Base-by-base conservation (phyloP, 1,140 invertebrate genomes). In the Apocrypta bakeri region DNA sequence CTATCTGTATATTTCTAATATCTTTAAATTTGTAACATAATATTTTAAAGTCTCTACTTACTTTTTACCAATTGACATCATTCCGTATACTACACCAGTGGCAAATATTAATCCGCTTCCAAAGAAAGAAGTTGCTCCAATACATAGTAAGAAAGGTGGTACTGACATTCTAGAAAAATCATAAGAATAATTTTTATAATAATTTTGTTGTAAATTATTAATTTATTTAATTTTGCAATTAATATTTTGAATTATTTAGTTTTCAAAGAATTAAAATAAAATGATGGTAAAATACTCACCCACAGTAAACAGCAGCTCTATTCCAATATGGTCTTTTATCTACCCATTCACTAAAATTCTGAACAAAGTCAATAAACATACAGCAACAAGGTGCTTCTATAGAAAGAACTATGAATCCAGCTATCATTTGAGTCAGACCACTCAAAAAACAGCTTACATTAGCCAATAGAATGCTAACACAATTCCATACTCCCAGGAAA, bases 381-480 rank as follows among this genome's bases (percentile, higher is more conserved):
- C 98, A 99, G 92, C 98, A 98, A 90, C 97, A 98, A 0, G 98
- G 98, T 14, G 98, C 98, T 92, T 99, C 98, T 86, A 98, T 94
- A 7, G 96, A 94, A 84, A 98, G 93, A 68, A 98, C 95, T 78
- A 97, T 87, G 92, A 98, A 98, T 66, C 97, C 97, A 74, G 96
- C 95, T 69, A 98, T 85, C 95, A 98, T 96, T 94, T 98, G 97
- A 93, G 96, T 95, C 81, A 98, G 95, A 75, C 97, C 97, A 69
- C 95, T 95, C 48, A 98, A 92, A 24, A 98, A 92, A 91, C 96
- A 97, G 71, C 87, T 72, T 64, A 96, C 90, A 75, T 94, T 88
- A 33, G 93, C 93, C 0, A 95, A 87, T 24, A 96, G 89, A 84
- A 98, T 95, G 42, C 94, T 93, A 2, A 96, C 87, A 88, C 96